Evolutionary conservation across 2,113 vertebrate genomes (phyloP).

Genomic region (Gyps fulvus): DNA sequence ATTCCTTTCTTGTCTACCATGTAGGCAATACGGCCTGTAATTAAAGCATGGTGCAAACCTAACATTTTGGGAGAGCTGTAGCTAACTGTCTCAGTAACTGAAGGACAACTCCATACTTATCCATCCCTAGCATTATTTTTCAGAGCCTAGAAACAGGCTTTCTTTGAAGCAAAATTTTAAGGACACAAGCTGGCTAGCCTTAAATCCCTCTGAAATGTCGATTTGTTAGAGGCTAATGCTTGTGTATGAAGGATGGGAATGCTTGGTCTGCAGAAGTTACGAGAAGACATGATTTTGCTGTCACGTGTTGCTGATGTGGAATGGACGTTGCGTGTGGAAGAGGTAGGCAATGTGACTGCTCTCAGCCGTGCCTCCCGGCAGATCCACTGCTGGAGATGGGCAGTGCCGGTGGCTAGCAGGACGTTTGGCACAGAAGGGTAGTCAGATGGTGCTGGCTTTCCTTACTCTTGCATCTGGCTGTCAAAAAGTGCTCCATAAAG

Average conservation of each 20-base stretch:
- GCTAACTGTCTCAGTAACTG: not conserved
- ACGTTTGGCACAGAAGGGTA: not conserved
- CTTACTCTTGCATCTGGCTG: not conserved
- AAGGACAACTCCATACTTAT: not conserved
- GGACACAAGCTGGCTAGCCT: not conserved
- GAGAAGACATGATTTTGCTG: not conserved
- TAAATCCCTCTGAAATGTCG: not conserved
- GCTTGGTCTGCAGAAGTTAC: not conserved
- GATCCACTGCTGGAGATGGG: not conserved
- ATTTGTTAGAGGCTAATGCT: not conserved
- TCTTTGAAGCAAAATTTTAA: not conserved
- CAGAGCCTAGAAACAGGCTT: not conserved
- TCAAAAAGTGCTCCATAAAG: not conserved
- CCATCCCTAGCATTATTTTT: not conserved
- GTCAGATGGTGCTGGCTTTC: not conserved
- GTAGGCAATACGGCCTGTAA: not conserved
- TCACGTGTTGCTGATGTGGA: not conserved
- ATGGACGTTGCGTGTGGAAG: not conserved
- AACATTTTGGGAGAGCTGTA: not conserved
- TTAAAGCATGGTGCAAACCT: not conserved
- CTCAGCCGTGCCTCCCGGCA: rapidly evolving
- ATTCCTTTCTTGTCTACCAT: not conserved
- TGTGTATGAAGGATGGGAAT: not conserved
- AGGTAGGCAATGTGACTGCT: not conserved
- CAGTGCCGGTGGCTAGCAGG: not conserved